phyloP scores from a whole-genome alignment of 2,113 vertebrate species.

The Atractosteus spatula region DNA sequence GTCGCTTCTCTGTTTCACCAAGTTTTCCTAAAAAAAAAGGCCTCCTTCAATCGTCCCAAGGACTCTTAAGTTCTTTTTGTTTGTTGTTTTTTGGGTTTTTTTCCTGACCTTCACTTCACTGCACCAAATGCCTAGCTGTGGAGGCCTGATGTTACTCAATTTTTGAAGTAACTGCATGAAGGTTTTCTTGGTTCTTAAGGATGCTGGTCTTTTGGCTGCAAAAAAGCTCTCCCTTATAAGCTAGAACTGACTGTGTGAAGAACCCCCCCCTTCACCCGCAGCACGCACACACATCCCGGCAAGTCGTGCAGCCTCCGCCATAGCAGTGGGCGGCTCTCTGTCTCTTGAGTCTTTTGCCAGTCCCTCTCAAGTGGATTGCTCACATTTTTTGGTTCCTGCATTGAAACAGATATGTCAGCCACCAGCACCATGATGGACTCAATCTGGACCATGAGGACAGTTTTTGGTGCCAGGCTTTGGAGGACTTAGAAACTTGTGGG shows the following conservation, averaged over 20 bases:
- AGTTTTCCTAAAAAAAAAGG: slow-evolving; percentile 48
- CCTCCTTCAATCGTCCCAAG: slow-evolving; percentile 65
- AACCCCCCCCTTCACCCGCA: slow-evolving; percentile 55
- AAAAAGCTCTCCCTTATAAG: slow-evolving; percentile 39
- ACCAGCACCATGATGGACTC: slow-evolving; percentile 78
- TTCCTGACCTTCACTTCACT: slow-evolving; percentile 62
- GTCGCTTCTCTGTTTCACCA: slow-evolving; percentile 73
- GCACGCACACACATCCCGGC: slow-evolving; percentile 45
- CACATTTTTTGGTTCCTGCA: slow-evolving; percentile 81
- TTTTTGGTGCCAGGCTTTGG: slow-evolving; percentile 94
- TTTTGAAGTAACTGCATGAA: slow-evolving; percentile 62
- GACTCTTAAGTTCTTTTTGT: slow-evolving; percentile 60
- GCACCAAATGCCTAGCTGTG: slow-evolving; percentile 53
- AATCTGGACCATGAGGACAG: slow-evolving; percentile 80
- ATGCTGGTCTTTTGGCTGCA: slow-evolving; percentile 51
- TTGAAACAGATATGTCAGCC: slow-evolving; percentile 90
- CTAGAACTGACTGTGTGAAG: slow-evolving; percentile 66
- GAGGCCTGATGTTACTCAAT: slow-evolving; percentile 46
- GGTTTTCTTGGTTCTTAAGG: slow-evolving; percentile 51
- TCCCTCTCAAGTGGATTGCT: slow-evolving; percentile 58
- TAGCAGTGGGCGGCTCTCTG: slow-evolving; percentile 55
- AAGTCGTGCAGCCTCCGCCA: slow-evolving; percentile 58
- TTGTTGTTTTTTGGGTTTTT: slow-evolving; percentile 51
- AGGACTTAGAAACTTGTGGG: slow-evolving; percentile 95
- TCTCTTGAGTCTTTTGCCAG: slow-evolving; percentile 41